These are phyloP conservation scores for Thaumatotibia leucotreta DNA, from an alignment of 1,140 invertebrate genomes.

Conservation along the genomic window DNA sequence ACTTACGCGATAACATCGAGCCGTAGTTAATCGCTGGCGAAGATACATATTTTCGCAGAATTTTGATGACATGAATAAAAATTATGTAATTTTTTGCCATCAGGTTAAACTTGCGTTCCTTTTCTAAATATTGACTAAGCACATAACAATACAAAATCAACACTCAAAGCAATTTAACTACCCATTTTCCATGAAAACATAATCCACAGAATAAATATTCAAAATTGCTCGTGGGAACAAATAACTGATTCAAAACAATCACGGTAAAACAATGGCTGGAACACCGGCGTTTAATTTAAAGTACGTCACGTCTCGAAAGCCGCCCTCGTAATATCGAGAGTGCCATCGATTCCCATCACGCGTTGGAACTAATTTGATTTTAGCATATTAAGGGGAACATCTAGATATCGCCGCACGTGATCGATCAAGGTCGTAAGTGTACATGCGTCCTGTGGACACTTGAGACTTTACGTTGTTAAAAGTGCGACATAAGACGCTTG, in stretches of 20 bases:
- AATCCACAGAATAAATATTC: neutral
- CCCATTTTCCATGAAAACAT: conserved; percentile 2
- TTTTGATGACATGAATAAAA: neutral
- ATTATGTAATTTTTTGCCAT: neutral
- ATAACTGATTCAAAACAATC: neutral
- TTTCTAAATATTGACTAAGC: neutral
- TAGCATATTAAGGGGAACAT: conserved; percentile 72
- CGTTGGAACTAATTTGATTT: conserved; percentile 75
- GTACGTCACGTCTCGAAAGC: conserved; percentile 21
- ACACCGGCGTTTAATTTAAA: conserved; percentile 22
- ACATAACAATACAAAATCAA: neutral
- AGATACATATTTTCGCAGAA: neutral
- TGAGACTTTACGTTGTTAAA: neutral
- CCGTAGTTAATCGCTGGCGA: neutral
- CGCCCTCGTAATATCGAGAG: conserved; percentile 49
- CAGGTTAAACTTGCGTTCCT: no score
- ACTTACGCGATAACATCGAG: conserved; percentile 36
- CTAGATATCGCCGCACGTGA: conserved; percentile 34
- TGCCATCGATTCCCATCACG: conserved; percentile 64
- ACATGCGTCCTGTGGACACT: neutral
- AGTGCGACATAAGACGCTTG: conserved; percentile 52
- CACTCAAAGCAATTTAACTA: neutral
- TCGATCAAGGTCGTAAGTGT: neutral
- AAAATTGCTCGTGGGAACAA: neutral
- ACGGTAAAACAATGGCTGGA: neutral